A percentile compares a stretch with the other conserved stretches of the same genome.
phyloP scores from a whole-genome alignment of 2,888 invertebrate genomes.

The Sesia apiformis region DNA sequence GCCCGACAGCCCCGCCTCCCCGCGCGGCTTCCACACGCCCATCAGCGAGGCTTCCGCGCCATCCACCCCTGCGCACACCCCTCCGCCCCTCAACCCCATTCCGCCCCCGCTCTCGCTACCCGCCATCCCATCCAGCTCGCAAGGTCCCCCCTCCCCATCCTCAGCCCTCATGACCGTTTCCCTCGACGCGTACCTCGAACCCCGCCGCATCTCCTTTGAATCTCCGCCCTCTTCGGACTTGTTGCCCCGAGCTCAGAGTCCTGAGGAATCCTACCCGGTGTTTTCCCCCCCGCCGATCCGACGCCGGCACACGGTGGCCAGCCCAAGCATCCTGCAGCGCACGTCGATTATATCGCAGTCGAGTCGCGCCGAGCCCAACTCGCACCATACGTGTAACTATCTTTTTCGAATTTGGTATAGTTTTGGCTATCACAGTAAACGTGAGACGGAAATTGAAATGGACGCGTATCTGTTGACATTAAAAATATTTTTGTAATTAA shows the following conservation, averaged over 20 bases:
- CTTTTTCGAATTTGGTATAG: neutral
- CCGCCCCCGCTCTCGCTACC: constrained; percentile 74
- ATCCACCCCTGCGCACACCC: constrained; percentile 51
- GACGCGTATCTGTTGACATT: too few relatives aligned
- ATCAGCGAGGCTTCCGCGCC: constrained; percentile 75
- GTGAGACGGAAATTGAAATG: neutral
- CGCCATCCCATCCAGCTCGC: constrained; percentile 33
- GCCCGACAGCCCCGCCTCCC: constrained; percentile 57
- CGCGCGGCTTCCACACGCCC: constrained; percentile 81
- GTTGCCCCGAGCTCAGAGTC: constrained; percentile 78
- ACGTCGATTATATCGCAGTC: constrained; percentile 86
- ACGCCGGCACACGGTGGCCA: constrained; percentile 76
- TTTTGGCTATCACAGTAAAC: too few relatives aligned
- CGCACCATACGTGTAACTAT: constrained; percentile 93
- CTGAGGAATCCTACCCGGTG: constrained; percentile 89
- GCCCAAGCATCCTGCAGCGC: constrained; percentile 73
- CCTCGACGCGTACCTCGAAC: constrained; percentile 89
- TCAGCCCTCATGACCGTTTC: constrained; percentile 90
- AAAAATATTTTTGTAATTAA: too few relatives aligned
- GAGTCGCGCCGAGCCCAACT: constrained; percentile 81
- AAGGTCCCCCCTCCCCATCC: constrained; percentile 83
- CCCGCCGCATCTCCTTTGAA: constrained; percentile 86
- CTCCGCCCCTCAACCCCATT: constrained; percentile 54
- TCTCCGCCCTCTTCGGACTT: constrained; percentile 85
- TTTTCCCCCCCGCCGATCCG: constrained; percentile 88